Evolutionary conservation across 2,888 invertebrate genomes (phyloP).

Genomic region (Scaptomyza flava): DNA sequence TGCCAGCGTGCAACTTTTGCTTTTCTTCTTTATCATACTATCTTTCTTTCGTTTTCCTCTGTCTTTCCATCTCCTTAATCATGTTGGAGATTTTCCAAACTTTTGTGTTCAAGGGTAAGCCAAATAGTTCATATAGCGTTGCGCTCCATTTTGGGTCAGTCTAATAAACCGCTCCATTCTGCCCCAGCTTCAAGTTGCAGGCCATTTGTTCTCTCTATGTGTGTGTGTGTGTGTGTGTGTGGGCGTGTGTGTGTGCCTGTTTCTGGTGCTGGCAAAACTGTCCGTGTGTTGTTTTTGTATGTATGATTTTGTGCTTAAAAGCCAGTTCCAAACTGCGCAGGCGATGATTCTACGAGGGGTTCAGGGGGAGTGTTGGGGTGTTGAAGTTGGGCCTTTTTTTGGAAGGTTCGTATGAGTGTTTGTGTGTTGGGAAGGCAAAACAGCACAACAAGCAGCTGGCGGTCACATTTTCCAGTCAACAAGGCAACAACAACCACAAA

Average conservation of each 20-base stretch:
- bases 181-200: constrained; percentile 21
- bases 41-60: not conserved
- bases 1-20: constrained; percentile 3
- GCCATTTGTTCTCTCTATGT: constrained; percentile 2
- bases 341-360: not conserved
- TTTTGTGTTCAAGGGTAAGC: constrained; percentile 53
- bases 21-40: not conserved
- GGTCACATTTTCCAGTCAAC: constrained; percentile 80
- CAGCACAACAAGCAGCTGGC: constrained; percentile 75
- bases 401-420: not conserved
- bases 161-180: constrained; percentile 69
- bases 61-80: not conserved
- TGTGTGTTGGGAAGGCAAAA: constrained; percentile 17
- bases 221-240: constrained; percentile 13
- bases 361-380: not conserved
- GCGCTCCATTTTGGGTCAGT: constrained; percentile 80
- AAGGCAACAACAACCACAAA: constrained; percentile 75
- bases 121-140: constrained; percentile 53
- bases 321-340: constrained; percentile 53
- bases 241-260: constrained; percentile 23
- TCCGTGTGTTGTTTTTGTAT: constrained; percentile 38
- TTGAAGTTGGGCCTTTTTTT: constrained; percentile 6
- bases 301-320: constrained; percentile 74
- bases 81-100: constrained; percentile 9
- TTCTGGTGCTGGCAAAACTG: constrained; percentile 38